Percentiles rank a stretch among this genome's conserved stretches.
Conservation (phyloP, 2,888 invertebrate genomes). For the Harpalus rubripes region DNA sequence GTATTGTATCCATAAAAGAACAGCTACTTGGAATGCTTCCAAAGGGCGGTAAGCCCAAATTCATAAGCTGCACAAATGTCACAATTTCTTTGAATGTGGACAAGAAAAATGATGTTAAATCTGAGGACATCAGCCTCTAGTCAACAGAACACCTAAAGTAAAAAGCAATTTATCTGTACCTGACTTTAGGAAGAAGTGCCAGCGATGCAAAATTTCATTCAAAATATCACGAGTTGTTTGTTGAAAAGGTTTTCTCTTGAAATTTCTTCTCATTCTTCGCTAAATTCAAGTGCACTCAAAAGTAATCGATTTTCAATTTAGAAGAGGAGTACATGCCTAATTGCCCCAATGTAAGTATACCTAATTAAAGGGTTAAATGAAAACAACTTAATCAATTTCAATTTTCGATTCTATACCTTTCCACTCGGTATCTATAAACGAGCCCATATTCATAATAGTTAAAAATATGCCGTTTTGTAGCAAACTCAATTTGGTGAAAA, state of each 20-base stretch:
- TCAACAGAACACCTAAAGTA: background rate
- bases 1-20: background rate
- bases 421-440: no score
- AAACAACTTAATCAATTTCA: no score
- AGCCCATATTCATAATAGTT: no score
- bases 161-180: background rate
- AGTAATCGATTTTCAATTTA: conserved; percentile 6
- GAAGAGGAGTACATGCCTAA: background rate
- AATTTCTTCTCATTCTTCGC: background rate
- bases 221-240: background rate
- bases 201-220: background rate
- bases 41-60: background rate
- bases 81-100: background rate
- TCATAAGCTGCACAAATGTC: background rate
- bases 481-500: no score
- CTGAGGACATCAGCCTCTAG: background rate
- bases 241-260: background rate
- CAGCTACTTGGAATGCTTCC: background rate
- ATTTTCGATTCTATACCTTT: no score
- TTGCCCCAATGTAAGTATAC: no score
- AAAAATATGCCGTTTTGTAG: no score
- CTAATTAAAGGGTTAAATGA: no score
- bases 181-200: background rate
- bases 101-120: conserved; percentile 3
- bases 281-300: background rate